A percentile compares a stretch with the other conserved stretches of the same genome.
Conservation (phyloP, 2,888 invertebrate species). For the Nephrocerus scutellatus region DNA sequence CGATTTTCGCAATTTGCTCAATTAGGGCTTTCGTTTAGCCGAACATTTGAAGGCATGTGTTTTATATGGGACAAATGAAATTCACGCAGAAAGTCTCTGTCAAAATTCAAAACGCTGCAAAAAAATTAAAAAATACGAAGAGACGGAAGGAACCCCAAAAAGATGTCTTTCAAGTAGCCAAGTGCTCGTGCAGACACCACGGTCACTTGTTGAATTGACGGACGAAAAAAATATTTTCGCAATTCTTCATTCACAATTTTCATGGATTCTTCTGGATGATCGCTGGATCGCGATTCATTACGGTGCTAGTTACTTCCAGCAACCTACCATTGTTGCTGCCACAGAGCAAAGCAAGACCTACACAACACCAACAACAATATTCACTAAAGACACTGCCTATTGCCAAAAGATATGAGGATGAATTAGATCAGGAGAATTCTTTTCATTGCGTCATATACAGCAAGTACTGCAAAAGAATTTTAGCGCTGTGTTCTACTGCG, state of each 20-base stretch:
- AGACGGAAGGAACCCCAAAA: conserved; percentile 62
- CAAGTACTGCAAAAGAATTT: conserved; percentile 54
- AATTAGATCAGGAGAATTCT: conserved; percentile 42
- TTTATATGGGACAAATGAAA: not conserved
- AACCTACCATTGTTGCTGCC: conserved; percentile 44
- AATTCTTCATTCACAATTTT: conserved; percentile 60
- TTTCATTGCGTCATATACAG: conserved; percentile 53
- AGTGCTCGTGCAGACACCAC: conserved; percentile 54
- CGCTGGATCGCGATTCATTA: conserved; percentile 53
- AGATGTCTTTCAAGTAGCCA: conserved; percentile 58
- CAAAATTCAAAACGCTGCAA: conserved; percentile 62
- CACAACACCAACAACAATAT: conserved; percentile 38
- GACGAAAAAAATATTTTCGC: conserved; percentile 60
- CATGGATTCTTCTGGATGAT: conserved; percentile 60
- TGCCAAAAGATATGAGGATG: conserved; percentile 39
- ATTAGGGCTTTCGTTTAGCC: too few relatives aligned
- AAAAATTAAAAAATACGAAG: conserved; percentile 61
- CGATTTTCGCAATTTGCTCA: too few relatives aligned
- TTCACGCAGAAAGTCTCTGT: conserved; percentile 60
- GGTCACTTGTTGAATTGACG: conserved; percentile 58
- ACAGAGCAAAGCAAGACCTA: conserved; percentile 38
- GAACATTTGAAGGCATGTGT: conserved; percentile 56
- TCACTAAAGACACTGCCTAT: conserved; percentile 41
- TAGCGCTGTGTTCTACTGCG: conserved; percentile 59
- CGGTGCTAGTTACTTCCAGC: conserved; percentile 51